Conservation (phyloP, 53 echinoderm and acorn worm genomes). For the Actinopyga echinites region DNA sequence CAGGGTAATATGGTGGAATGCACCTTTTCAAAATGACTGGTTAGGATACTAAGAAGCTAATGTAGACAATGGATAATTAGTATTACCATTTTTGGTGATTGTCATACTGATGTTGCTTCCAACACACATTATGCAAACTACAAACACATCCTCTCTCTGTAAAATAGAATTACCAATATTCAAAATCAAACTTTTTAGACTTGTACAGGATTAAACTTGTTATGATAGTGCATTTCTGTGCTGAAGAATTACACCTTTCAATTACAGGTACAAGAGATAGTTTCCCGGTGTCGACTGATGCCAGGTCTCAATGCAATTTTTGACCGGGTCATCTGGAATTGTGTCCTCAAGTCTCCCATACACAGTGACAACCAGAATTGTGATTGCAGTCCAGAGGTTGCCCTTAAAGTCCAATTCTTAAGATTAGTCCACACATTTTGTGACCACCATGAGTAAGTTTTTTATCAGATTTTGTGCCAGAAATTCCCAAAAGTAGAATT, state of each 20-base stretch:
- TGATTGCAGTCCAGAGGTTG: constrained; percentile 98
- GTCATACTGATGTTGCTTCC: too few relatives aligned
- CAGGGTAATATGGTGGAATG: too few relatives aligned
- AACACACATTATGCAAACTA: too few relatives aligned
- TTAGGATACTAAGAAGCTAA: too few relatives aligned
- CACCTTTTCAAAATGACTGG: too few relatives aligned
- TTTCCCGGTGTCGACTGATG: constrained; percentile 79
- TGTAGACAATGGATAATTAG: too few relatives aligned
- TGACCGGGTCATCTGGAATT: constrained; percentile 97
- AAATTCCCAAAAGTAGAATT: too few relatives aligned
- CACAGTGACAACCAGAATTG: constrained; percentile 93
- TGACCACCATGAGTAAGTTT: constrained; percentile 97
- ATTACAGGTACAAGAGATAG: constrained; percentile 83
- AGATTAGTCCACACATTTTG: constrained; percentile 95
- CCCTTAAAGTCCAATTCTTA: constrained; percentile 97
- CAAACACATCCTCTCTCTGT: too few relatives aligned
- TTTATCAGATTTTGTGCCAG: too few relatives aligned
- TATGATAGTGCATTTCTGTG: neutral
- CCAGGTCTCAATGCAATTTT: constrained; percentile 88
- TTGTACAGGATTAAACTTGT: neutral
- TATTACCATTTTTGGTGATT: too few relatives aligned
- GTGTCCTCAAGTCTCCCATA: constrained; percentile 79
- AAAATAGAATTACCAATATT: too few relatives aligned
- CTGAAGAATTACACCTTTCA: neutral
- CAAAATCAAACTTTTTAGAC: too few relatives aligned